Percentiles rank a stretch among this genome's conserved stretches.
phyloP scores from a whole-genome alignment of 2,888 invertebrate species.

The Hirtodrosophila histrioides region DNA sequence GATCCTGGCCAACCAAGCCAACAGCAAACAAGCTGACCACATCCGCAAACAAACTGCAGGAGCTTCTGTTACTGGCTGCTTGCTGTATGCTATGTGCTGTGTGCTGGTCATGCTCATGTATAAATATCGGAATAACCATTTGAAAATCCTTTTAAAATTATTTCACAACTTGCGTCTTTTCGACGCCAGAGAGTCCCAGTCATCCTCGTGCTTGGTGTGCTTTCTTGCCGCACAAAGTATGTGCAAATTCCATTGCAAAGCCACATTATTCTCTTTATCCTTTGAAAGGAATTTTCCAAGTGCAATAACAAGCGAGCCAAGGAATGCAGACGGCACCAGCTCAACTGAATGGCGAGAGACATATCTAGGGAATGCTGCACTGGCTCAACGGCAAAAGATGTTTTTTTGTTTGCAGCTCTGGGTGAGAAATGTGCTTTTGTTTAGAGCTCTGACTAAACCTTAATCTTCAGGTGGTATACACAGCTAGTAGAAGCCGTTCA shows the following conservation, averaged over 20 bases:
- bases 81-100: slow-evolving; percentile 16
- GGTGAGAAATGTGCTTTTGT: slow-evolving; percentile 45
- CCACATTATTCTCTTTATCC: slow-evolving; percentile 81
- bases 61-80: slow-evolving; percentile 24
- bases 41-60: slow-evolving; percentile 66
- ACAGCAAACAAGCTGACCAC: slow-evolving; percentile 72
- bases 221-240: slow-evolving; percentile 64
- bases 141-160: slow-evolving; percentile 80
- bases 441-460: slow-evolving; percentile 41
- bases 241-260: slow-evolving; percentile 81
- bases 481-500: slow-evolving; percentile 33
- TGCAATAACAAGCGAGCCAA: slow-evolving; percentile 72
- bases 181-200: slow-evolving; percentile 55
- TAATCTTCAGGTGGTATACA: slow-evolving; percentile 46
- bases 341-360: slow-evolving; percentile 6
- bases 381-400: slow-evolving; percentile 23
- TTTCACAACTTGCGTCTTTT: slow-evolving; percentile 79
- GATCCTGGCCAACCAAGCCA: slow-evolving; percentile 39
- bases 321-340: slow-evolving; percentile 32
- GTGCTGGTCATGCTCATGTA: slow-evolving; percentile 63
- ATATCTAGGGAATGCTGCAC: slow-evolving; percentile 18
- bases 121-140: slow-evolving; percentile 78
- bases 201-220: slow-evolving; percentile 30
- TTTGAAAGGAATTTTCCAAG: slow-evolving; percentile 78
- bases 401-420: slow-evolving; percentile 17